phyloP scores from a whole-genome alignment of 2,888 invertebrate species.

The Flexamia atlantica region DNA sequence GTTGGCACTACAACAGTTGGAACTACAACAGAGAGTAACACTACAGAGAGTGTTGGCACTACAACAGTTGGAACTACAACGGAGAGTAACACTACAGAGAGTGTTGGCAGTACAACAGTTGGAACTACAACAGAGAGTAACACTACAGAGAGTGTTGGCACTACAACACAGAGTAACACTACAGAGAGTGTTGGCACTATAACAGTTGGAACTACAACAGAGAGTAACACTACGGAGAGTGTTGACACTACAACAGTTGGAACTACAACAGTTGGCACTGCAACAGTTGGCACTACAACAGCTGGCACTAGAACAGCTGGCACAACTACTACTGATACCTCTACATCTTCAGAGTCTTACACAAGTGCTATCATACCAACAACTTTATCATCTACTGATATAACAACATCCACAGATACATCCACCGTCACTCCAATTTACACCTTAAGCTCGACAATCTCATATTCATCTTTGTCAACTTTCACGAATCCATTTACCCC shows the following conservation, averaged over 20 bases:
- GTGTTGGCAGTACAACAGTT: background rate
- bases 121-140: background rate
- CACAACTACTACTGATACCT: background rate
- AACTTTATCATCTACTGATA: background rate
- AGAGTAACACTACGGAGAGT: too few species aligned
- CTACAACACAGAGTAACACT: background rate
- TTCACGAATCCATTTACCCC: too few species aligned
- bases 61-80: background rate
- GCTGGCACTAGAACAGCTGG: background rate
- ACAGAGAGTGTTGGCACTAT: background rate
- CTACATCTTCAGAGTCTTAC: background rate
- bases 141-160: background rate
- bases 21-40: too few species aligned
- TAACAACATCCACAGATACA: background rate
- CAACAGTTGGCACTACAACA: background rate
- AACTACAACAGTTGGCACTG: background rate
- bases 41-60: too few species aligned
- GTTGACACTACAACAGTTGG: background rate
- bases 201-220: too few species aligned
- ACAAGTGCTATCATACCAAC: background rate
- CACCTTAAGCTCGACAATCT: too few species aligned
- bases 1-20: too few species aligned
- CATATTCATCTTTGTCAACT: too few species aligned
- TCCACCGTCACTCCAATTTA: background rate
- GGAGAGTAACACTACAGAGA: too few species aligned